Evolutionary conservation across 2,797 vertebrate species (phyloP).

Genomic region (Varecia variegata): DNA sequence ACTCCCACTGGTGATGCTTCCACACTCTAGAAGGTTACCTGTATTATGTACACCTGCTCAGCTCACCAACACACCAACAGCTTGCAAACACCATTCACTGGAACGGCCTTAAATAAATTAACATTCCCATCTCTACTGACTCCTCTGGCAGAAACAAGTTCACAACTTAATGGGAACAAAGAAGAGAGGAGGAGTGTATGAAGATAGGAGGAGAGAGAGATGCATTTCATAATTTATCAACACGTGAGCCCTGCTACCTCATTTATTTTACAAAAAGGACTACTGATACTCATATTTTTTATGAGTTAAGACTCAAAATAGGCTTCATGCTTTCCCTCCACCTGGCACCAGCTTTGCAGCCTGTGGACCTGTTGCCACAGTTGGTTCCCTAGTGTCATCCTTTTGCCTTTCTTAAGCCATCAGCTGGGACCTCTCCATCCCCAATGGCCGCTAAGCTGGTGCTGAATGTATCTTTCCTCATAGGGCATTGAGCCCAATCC

Average conservation of each 20-base stretch:
- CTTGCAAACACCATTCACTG: neutral
- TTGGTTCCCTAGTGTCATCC: neutral
- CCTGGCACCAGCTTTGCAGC: neutral
- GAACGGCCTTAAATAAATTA: conserved; percentile 3
- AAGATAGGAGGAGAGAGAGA: neutral
- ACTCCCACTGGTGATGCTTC: neutral
- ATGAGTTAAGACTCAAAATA: neutral
- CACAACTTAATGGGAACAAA: neutral
- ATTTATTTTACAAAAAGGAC: conserved; percentile 34
- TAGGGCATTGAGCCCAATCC: neutral
- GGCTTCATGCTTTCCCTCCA: neutral
- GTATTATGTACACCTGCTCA: neutral
- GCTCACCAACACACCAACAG: neutral
- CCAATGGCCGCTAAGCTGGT: neutral
- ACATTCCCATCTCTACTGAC: neutral
- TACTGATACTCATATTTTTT: neutral
- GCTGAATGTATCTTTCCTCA: conserved; percentile 40
- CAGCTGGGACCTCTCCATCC: neutral
- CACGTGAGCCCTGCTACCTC: neutral
- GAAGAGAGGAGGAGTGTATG: neutral
- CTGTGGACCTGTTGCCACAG: neutral
- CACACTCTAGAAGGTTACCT: neutral
- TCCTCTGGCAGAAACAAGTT: neutral
- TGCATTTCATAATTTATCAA: conserved; percentile 16
- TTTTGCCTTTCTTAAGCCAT: conserved; percentile 25